Conservation (phyloP, 2,888 invertebrate genomes). For the Antheraea assamensis region DNA sequence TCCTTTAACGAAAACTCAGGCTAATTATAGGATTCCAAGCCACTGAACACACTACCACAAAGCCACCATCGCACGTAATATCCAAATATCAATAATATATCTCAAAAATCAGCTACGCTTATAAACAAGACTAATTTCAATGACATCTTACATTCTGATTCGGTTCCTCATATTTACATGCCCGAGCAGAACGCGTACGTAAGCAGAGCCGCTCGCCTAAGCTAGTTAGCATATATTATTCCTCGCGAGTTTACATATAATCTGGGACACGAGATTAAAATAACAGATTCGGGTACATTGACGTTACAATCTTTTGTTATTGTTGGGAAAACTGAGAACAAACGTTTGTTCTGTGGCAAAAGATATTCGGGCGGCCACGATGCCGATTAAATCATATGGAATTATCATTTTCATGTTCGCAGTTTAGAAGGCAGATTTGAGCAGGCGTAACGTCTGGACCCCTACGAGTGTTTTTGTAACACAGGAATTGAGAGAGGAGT, state of each 20-base stretch:
- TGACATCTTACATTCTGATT: neutral
- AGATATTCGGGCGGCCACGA: neutral
- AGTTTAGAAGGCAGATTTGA: too few species aligned
- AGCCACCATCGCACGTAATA: too few species aligned
- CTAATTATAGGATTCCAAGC: too few species aligned
- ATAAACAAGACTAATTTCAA: neutral
- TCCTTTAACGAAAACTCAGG: too few species aligned
- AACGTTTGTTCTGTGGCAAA: neutral
- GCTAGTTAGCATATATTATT: conserved; percentile 11
- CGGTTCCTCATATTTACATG: neutral
- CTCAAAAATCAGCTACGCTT: neutral
- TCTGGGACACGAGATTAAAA: conserved; percentile 46
- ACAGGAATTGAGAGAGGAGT: too few species aligned
- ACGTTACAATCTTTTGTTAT: conserved; percentile 11
- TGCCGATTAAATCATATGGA: too few species aligned
- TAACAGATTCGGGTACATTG: conserved; percentile 39
- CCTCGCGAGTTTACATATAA: conserved; percentile 41
- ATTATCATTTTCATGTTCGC: too few species aligned
- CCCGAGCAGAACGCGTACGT: neutral
- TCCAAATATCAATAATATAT: too few species aligned
- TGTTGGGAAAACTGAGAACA: neutral
- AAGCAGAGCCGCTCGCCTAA: neutral
- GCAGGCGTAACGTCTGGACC: too few species aligned
- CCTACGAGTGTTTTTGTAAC: too few species aligned
- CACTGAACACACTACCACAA: too few species aligned